Evolutionary conservation across 2,797 vertebrate species (phyloP).

Genomic region (Oreochromis grahami): DNA sequence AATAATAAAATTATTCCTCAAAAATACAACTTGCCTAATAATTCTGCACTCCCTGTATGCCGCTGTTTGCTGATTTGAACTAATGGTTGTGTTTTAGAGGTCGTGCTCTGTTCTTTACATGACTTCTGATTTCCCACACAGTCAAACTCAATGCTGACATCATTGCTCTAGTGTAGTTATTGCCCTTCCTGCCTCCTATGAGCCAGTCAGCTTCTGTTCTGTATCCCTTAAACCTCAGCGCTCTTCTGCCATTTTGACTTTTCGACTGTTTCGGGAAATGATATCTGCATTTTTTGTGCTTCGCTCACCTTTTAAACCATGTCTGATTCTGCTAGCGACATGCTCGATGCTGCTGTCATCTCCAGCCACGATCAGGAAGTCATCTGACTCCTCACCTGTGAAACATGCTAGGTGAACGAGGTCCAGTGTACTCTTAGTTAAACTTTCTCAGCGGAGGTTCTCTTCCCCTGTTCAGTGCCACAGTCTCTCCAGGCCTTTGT

Average conservation of each 20-base stretch:
- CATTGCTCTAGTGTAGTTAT: background rate
- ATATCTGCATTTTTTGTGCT: background rate
- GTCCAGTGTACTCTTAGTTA: fast-evolving
- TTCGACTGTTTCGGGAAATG: background rate
- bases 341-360: fast-evolving
- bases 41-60: too few species aligned
- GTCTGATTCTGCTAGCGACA: background rate
- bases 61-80: background rate
- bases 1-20: too few species aligned
- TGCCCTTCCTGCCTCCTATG: background rate
- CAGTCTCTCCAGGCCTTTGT: background rate
- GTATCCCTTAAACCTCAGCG: background rate
- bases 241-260: background rate
- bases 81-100: background rate
- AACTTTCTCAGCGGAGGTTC: background rate
- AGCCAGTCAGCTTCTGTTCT: background rate
- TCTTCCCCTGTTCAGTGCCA: background rate
- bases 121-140: fast-evolving
- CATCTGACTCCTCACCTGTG: background rate
- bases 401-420: background rate
- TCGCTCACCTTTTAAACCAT: background rate
- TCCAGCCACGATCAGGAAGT: fast-evolving
- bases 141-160: background rate
- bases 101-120: background rate
- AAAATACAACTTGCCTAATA: too few species aligned